Conservation (phyloP, 2,888 invertebrate species). For the Perdita meconis region DNA sequence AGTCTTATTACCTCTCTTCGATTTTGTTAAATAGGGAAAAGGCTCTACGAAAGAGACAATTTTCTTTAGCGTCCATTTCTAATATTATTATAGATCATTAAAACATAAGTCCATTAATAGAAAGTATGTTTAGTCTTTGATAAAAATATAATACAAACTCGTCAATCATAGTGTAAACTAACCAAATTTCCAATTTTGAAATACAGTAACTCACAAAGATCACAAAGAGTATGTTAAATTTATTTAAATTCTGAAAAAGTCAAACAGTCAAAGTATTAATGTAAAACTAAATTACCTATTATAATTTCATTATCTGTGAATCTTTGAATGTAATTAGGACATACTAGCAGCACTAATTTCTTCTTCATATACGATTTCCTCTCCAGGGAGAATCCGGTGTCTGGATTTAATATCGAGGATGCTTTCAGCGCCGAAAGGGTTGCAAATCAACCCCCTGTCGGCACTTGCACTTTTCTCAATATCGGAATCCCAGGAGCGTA, state of each 20-base stretch:
- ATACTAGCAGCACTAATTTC: constrained; percentile 10
- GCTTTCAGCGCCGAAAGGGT: constrained; percentile 29
- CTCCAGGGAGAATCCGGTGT: background rate
- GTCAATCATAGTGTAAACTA: too few relatives aligned
- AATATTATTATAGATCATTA: too few relatives aligned
- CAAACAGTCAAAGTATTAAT: too few relatives aligned
- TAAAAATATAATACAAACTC: too few relatives aligned
- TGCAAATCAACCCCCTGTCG: constrained; percentile 12
- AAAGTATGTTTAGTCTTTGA: too few relatives aligned
- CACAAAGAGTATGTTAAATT: too few relatives aligned
- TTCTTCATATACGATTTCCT: background rate
- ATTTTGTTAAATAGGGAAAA: background rate
- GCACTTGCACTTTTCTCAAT: background rate
- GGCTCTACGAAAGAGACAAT: too few relatives aligned
- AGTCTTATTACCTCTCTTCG: background rate
- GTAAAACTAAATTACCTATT: background rate
- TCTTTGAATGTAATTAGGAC: background rate
- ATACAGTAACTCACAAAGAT: too few relatives aligned
- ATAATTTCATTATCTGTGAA: background rate
- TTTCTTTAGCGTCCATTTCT: too few relatives aligned
- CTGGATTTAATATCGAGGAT: constrained; percentile 33
- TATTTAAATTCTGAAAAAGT: too few relatives aligned
- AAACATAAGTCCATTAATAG: too few relatives aligned
- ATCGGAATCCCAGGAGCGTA: constrained; percentile 12
- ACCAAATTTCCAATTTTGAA: too few relatives aligned